Evolutionary conservation across 2,113 vertebrate species (phyloP).

Genomic region (Todiramphus chloris): DNA sequence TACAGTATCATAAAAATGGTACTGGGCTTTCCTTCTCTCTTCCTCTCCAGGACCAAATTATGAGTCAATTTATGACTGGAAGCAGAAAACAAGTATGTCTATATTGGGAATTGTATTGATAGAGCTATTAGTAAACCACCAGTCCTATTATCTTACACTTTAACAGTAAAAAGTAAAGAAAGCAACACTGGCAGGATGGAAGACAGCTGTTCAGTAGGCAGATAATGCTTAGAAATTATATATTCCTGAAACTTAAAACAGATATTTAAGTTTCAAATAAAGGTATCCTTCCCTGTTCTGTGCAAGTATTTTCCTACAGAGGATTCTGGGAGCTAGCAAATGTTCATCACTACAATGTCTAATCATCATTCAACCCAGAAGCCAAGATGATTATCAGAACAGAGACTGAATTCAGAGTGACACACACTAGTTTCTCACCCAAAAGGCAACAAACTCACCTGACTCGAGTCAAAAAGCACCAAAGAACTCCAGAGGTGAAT

Average conservation of each 20-base stretch:
- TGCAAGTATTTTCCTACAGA: constrained; percentile 46
- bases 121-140: background rate
- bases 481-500: background rate
- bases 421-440: background rate
- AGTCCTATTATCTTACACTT: background rate
- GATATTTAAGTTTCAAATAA: constrained; percentile 50
- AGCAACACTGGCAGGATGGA: background rate
- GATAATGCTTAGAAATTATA: constrained; percentile 56
- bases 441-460: background rate
- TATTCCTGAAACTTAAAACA: constrained; percentile 64
- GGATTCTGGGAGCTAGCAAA: constrained; percentile 17
- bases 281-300: constrained; percentile 34
- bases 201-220: constrained; percentile 68
- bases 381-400: background rate
- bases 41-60: background rate
- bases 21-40: background rate
- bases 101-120: constrained; percentile 8
- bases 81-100: background rate
- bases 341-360: background rate
- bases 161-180: constrained; percentile 13
- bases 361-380: background rate
- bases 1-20: background rate
- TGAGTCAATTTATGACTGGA: background rate
- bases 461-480: background rate
- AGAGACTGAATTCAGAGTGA: background rate